Base-by-base conservation (phyloP, 1,140 invertebrate genomes). In the Olivierus martensii region DNA sequence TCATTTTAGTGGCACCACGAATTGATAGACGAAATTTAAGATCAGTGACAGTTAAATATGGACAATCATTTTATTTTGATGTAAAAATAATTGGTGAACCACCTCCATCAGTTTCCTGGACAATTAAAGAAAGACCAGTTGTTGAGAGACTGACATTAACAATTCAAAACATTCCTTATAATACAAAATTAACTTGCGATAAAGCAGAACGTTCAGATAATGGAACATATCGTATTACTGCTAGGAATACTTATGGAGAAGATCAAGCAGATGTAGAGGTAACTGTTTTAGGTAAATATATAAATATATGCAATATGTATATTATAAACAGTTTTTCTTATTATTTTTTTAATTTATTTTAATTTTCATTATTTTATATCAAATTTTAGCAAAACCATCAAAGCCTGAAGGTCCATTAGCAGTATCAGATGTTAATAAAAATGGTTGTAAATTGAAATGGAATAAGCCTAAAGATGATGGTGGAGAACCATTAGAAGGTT, bases 391-490 rank as follows among this genome's bases (percentile, higher is more conserved):
- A 67, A 46, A 82, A 59, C 92, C 92, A 1, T 79, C 79, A 50
- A 78, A 87, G 54, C 92, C 92, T n/a, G 81, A 83, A 68, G 91
- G 90, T 59, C 91, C 91, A 6, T 75, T 96, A 0, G 86, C 90
- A 69, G 81, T 89, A 9, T 78, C 79, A 1, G 92, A 99, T 59
- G 76, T 99, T 0, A 94, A 84, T 15, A 71, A 71, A 43, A 65
- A 73, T 52, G 70, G 71, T 22, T 73, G 71, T 55, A 65, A 62
- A 42, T 53, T 73, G 18, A 60, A 57, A 39, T 73, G 71, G 71
- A 67, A 66, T 36, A 65, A 67, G 48, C 71, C 71, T 10, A 52
- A 57, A 18, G 69, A 71, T 39, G 68, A 70, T 49, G 61, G 61
- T 12, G 59, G 61, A 22, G 58, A 61, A 46, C 65, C 65, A 15